Evolutionary conservation across 2,888 invertebrate genomes (phyloP).

Genomic region (Amorpha juglandis): DNA sequence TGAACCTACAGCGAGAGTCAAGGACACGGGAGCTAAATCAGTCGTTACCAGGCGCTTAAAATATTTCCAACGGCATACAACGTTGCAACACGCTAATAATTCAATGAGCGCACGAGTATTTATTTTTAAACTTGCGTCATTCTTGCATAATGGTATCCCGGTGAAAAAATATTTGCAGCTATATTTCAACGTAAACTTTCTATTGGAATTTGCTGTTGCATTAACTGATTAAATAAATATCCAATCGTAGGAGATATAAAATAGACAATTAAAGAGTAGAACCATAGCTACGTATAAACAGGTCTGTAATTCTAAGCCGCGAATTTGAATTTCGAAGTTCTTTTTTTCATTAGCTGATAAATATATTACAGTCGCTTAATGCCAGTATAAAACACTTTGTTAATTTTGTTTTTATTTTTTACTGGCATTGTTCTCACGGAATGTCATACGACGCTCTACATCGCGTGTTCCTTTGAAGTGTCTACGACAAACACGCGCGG

Average conservation of each 20-base stretch:
- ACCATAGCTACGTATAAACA: not conserved
- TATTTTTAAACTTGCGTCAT: slow-evolving; percentile 36
- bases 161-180: slow-evolving; percentile 22
- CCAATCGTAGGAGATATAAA: not conserved
- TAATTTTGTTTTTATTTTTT: no score
- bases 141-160: slow-evolving; percentile 31
- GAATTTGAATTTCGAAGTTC: no score
- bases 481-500: no score
- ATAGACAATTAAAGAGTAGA: not conserved
- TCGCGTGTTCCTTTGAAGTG: no score
- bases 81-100: slow-evolving; percentile 35
- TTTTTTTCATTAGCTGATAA: no score
- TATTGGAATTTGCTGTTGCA: slow-evolving; percentile 6
- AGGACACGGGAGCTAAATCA: slow-evolving; percentile 32
- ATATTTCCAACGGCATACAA: slow-evolving; percentile 33
- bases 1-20: slow-evolving; percentile 27
- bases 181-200: slow-evolving; percentile 7
- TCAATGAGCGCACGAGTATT: slow-evolving; percentile 31
- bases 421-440: no score
- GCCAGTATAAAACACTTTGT: no score
- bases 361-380: no score
- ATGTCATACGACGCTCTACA: no score
- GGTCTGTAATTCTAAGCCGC: no score
- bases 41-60: slow-evolving; percentile 34
- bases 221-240: slow-evolving; percentile 3